Evolutionary conservation across 2,113 vertebrate genomes (phyloP), one percentile per base, ranked within the genome.

Genomic region (Ammodramus savannarum): DNA sequence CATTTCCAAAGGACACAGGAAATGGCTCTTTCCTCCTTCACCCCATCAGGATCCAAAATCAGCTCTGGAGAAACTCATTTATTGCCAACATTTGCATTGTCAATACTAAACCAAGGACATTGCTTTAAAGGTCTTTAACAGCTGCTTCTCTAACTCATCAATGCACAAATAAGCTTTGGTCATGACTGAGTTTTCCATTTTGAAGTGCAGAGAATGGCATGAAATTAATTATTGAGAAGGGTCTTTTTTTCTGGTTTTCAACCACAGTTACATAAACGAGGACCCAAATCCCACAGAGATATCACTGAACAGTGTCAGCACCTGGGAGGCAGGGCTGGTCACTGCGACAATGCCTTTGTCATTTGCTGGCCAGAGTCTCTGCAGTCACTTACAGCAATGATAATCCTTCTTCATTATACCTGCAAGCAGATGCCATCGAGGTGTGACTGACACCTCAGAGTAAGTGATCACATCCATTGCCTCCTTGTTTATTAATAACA

Each of bases 381-480:
- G 97, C 97, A 97, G 97, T 74, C 92, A 82, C 69, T 94, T 85
- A 49, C 21, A 91, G 85, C 97, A 97, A 95, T 87, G 96, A 98
- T 96, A 98, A 98, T 98, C 97, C 97, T 98, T 98, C 98, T 98
- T 98, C 98, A 98, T 98, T 98, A 98, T 97, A 98, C 46, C 93
- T 96, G 97, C 97, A 97, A 97, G 97, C 97, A 98, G 97, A 97
- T 97, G 95, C 97, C 97, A 97, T 90, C 14, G 43, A 97, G 96
- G 96, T 98, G 97, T 97, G 97, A 97, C 96, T 98, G 95, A 97
- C 98, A 98, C 72, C 96, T 96, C 81, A 90, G 59, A 74, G 55
- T 54, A 96, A 97, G 96, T 71, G 96, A 97, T 98, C 97, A 94
- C 71, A 71, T 76, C 58, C 71, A 25, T 21, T 52, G 65, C 54